Conservation (phyloP, 2,113 vertebrate species). For the Anguilla rostrata region DNA sequence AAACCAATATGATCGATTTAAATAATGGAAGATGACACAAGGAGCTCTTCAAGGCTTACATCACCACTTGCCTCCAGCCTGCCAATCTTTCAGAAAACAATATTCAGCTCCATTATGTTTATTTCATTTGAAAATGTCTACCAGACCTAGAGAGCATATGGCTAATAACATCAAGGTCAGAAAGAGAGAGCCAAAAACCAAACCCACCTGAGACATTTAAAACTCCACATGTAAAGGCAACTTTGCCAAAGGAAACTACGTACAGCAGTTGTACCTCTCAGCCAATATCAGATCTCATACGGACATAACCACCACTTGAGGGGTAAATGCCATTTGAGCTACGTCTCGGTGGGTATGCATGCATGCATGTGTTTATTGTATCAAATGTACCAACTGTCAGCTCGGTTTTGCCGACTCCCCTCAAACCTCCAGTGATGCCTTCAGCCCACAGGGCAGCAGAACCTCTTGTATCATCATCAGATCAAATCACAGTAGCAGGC, state of each 20-base stretch:
- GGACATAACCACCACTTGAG: not conserved
- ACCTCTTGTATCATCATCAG: not conserved
- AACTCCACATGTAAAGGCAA: not conserved
- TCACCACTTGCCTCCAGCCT: not conserved
- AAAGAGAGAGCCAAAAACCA: not conserved
- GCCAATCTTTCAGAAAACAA: not conserved
- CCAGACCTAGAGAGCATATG: not conserved
- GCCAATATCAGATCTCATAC: not conserved
- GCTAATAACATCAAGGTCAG: not conserved
- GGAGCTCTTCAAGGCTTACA: not conserved
- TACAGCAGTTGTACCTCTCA: not conserved
- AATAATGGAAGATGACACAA: not conserved
- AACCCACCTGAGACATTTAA: not conserved
- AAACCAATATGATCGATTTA: not conserved
- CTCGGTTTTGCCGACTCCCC: not conserved
- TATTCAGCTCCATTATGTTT: not conserved
- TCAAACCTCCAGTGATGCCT: not conserved
- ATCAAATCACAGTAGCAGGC: not conserved
- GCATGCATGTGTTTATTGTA: not conserved
- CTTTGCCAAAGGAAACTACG: not conserved
- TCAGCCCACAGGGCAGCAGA: not conserved
- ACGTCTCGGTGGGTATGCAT: not conserved
- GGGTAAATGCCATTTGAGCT: not conserved
- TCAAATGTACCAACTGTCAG: not conserved
- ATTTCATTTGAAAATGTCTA: not conserved